A percentile compares a stretch with the other conserved stretches of the same genome.
These are phyloP conservation scores for Myripristis murdjan DNA, from an alignment of 2,797 vertebrate species.

Conservation along the genomic window DNA sequence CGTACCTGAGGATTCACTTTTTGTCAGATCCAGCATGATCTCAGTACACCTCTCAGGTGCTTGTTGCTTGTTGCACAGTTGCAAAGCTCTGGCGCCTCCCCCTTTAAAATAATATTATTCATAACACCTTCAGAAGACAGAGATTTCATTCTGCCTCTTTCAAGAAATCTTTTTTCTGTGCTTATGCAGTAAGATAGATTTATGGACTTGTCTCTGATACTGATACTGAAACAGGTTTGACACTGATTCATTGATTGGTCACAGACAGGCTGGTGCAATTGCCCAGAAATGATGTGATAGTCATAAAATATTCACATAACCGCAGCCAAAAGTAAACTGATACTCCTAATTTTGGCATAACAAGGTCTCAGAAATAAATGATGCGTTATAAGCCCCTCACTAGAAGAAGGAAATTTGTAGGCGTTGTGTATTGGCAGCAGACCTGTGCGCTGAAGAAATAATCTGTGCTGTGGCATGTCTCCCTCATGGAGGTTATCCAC, in stretches of 20 bases:
- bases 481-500: slow-evolving; percentile 43
- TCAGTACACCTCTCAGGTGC: slow-evolving; percentile 8
- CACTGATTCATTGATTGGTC: slow-evolving; percentile 54
- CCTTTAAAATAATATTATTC: slow-evolving; percentile 19
- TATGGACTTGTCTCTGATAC: slow-evolving; percentile 48
- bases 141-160: slow-evolving; percentile 32
- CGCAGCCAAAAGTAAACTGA: slow-evolving; percentile 23
- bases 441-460: slow-evolving; percentile 23
- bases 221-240: slow-evolving; percentile 33
- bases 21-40: slow-evolving; percentile 4
- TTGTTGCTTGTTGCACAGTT: slow-evolving; percentile 22
- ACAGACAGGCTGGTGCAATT: slow-evolving; percentile 33
- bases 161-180: slow-evolving; percentile 22
- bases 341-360: slow-evolving; percentile 6
- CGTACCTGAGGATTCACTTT: not conserved
- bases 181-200: slow-evolving; percentile 28
- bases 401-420: slow-evolving; percentile 15
- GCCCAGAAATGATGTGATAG: slow-evolving; percentile 21
- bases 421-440: slow-evolving; percentile 18
- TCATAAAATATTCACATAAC: slow-evolving; percentile 41
- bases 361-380: slow-evolving; percentile 9
- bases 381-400: not conserved
- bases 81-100: slow-evolving; percentile 7
- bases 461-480: slow-evolving; percentile 22
- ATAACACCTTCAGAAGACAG: slow-evolving; percentile 18